phyloP scores from a whole-genome alignment of 2,888 invertebrate species.

The Diaprepes abbreviatus region DNA sequence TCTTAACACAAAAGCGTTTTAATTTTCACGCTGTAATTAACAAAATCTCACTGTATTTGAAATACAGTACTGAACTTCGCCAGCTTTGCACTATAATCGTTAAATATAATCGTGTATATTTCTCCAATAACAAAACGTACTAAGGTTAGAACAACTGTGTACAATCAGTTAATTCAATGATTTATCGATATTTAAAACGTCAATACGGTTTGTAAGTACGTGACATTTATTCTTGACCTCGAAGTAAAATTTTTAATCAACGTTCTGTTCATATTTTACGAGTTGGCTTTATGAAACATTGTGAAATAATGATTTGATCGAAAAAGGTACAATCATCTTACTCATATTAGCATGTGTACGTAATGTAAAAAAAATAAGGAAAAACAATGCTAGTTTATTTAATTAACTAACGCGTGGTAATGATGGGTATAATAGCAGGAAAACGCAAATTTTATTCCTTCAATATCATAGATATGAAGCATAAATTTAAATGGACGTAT shows the following conservation, averaged over 20 bases:
- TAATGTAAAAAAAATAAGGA: constrained; percentile 19
- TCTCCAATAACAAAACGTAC: background rate
- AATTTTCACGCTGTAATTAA: too few species aligned
- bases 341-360: constrained; percentile 14
- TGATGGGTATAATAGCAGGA: constrained; percentile 1
- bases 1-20: too few species aligned
- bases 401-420: background rate
- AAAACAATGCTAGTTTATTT: constrained; percentile 20
- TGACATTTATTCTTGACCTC: constrained; percentile 27
- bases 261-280: constrained; percentile 24
- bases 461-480: too few species aligned
- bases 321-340: constrained; percentile 22
- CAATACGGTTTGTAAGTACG: constrained; percentile 23
- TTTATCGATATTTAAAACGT: constrained; percentile 25
- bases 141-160: background rate
- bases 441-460: background rate
- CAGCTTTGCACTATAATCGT: too few species aligned
- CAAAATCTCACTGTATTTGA: too few species aligned
- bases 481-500: too few species aligned
- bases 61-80: too few species aligned
- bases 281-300: constrained; percentile 22
- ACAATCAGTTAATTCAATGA: constrained; percentile 1
- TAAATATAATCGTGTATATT: too few species aligned
- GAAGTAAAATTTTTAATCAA: constrained; percentile 20
- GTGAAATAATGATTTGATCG: constrained; percentile 24